Evolutionary conservation across 2,888 invertebrate genomes (phyloP), one percentile per base, ranked within the genome.

Genomic region (Epirrhoe alternata): DNA sequence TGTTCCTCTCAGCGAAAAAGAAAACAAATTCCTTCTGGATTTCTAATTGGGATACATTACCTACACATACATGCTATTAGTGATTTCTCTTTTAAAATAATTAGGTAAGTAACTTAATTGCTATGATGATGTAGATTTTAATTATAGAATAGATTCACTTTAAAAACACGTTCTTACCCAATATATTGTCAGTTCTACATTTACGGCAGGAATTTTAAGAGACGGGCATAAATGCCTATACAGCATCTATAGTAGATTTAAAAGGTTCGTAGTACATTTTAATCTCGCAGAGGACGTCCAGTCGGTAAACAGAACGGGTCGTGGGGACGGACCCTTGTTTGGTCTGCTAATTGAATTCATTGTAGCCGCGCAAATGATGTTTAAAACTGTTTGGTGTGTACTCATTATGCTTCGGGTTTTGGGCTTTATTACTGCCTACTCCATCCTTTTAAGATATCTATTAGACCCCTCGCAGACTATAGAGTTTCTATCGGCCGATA

Each of bases 341-440:
- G 82, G 82, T 71, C 75, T 78, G 83, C 89, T 92, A 91, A 92
- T 92, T 92, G 91, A 90, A 90, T 90, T 89, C 88, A 88, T 90
- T 91, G 90, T 89, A 84, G 76, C 85, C 80, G 83, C 79, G 86
- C 86, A 89, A 88, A 87, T 82, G 83, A 87, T 87, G 88, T 87
- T 86, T 85, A 80, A 84, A 86, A 81, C 82, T 76, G 70, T 79
- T 77, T 75, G 80, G 82, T 77, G 77, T 77, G 81, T 82, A 79
- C 83, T 80, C 79, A 81, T 84, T 85, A 79, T 72, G 67, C 47
- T 38, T 49, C 17, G 49, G 66, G 73, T 61, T 60, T 76, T 78
- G 64, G 51, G 24, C 24, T 54, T 61, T 54, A 45, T 45, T 45
- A 45, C 33, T 4, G 33, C 33, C 6, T 33, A 33, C 33, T 7